These are phyloP conservation scores for Malurus elegans DNA, from an alignment of 2,113 vertebrate genomes.

Conservation along the genomic window DNA sequence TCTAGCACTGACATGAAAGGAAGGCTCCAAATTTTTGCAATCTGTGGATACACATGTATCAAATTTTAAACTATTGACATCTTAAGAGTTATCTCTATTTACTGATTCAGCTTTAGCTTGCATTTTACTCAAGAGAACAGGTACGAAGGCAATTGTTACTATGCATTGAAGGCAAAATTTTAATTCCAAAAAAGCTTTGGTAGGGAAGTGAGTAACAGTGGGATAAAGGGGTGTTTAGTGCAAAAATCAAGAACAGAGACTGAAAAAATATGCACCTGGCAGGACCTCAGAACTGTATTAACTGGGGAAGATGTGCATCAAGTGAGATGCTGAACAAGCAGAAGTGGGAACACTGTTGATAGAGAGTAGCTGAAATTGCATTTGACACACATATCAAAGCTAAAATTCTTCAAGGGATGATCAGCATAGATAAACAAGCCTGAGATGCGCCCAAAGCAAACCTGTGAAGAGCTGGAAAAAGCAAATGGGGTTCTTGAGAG, in stretches of 20 bases:
- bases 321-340: neutral
- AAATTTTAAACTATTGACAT: neutral
- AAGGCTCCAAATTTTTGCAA: neutral
- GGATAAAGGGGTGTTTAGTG: neutral
- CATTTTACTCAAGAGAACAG: neutral
- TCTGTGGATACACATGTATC: neutral
- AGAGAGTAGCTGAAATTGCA: neutral
- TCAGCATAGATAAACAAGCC: neutral
- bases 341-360: neutral
- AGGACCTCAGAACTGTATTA: neutral
- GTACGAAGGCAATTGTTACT: neutral
- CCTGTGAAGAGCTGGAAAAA: neutral
- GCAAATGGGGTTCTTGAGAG: neutral
- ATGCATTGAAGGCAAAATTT: neutral
- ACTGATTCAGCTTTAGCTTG: neutral
- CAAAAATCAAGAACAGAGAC: neutral
- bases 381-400: neutral
- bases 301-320: neutral
- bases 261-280: neutral
- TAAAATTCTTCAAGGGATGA: neutral
- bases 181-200: neutral
- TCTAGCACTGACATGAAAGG: neutral
- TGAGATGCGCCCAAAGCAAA: neutral
- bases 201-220: neutral
- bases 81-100: neutral